A percentile compares a stretch with the other conserved stretches of the same genome.
Evolutionary conservation across 2,888 invertebrate species (phyloP).

Genomic region (Drosophila mimica): DNA sequence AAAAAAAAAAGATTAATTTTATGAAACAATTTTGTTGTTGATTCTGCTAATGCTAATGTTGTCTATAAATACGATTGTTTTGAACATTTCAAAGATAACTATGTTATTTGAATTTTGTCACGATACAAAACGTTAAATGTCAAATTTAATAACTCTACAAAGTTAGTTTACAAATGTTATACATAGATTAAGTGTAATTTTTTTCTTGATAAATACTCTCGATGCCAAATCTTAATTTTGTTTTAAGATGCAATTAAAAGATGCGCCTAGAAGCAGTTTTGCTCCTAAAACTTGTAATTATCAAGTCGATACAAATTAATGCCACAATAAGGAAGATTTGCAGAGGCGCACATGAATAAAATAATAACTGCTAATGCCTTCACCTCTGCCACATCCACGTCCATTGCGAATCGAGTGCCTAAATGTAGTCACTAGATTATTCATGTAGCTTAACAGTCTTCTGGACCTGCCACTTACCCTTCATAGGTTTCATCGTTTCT

Average conservation of each 20-base stretch:
- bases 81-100: not conserved
- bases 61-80: not conserved
- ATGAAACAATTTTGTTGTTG: not conserved
- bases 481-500: conserved; percentile 75
- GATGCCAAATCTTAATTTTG: not conserved
- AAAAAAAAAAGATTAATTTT: not conserved
- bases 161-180: not conserved
- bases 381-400: conserved; percentile 96
- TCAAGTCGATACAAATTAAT: not conserved
- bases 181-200: not conserved
- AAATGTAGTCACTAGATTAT: conserved; percentile 48
- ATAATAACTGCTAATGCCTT: conserved; percentile 98
- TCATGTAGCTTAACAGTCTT: not conserved
- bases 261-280: not conserved
- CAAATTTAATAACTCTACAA: not conserved
- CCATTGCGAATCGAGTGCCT: conserved; percentile 98
- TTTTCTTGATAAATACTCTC: not conserved
- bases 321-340: conserved; percentile 99
- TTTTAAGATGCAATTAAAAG: not conserved
- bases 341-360: conserved; percentile 99
- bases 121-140: not conserved
- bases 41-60: not conserved
- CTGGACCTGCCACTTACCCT: conserved; percentile 60
- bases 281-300: not conserved
- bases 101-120: not conserved